A percentile compares a stretch with the other conserved stretches of the same genome.
Evolutionary conservation across 2,113 vertebrate genomes (phyloP).

Genomic region (Oryctolagus cuniculus): DNA sequence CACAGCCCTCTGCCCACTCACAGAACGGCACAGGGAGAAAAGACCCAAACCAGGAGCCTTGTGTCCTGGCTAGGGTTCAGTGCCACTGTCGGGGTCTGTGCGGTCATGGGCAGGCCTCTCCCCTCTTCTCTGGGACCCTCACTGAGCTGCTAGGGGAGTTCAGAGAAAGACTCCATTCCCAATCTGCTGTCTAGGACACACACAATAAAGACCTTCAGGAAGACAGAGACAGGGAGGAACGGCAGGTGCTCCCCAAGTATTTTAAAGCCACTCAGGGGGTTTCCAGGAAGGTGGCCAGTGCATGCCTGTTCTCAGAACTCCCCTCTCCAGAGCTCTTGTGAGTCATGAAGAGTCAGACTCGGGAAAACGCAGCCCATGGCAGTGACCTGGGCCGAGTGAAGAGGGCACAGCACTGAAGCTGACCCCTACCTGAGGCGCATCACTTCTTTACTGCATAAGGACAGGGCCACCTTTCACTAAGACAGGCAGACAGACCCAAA

Average conservation of each 20-base stretch:
- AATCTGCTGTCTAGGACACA: neutral
- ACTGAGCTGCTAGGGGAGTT: neutral
- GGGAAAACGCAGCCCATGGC: too few relatives aligned
- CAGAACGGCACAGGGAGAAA: neutral
- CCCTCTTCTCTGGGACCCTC: neutral
- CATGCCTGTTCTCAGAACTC: neutral
- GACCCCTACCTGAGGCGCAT: neutral
- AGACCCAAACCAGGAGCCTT: neutral
- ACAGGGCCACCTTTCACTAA: neutral
- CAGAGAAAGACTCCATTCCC: neutral
- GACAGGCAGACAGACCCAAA: neutral
- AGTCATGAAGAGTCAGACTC: too few relatives aligned
- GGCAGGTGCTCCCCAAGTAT: neutral
- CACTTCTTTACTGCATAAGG: neutral
- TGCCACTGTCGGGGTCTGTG: neutral
- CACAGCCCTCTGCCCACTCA: neutral
- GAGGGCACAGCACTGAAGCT: neutral
- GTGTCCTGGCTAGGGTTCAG: neutral
- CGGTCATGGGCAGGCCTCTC: neutral
- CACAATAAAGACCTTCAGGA: neutral
- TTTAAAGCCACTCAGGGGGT: neutral
- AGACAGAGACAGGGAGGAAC: neutral
- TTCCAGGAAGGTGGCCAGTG: constrained; percentile 18
- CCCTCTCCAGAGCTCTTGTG: neutral
- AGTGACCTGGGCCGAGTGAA: neutral